Evolutionary conservation across 2,888 invertebrate genomes (phyloP), one percentile per base, ranked within the genome.

Genomic region (Pherbina coryleti): DNA sequence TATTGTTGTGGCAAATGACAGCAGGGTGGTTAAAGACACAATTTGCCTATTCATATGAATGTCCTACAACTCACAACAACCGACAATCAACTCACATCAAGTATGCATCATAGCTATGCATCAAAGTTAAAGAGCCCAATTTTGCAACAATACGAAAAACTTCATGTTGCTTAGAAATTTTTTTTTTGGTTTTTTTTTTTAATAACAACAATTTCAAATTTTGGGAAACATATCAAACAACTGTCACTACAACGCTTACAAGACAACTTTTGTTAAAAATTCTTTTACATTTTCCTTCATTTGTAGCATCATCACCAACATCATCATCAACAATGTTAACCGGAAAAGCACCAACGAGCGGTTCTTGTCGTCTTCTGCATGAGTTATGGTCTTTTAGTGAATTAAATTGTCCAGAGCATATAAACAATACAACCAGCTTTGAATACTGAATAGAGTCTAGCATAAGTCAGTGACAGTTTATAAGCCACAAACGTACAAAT

Each of bases 381-480:
- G 55, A 71, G 34, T 19, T 71, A 71, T 55, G n/a, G n/a, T 55
- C 53, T 22, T 71, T 53, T 34, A 71, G 71, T 71, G 34, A 71
- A 71, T 71, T 71, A 55, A 71, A 55, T 71, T 22, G 53, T 71
- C 55, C 53, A 71, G 14, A 71, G 55, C 11, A 55, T 31, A 31
- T 53, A 31, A 71, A 71, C 71, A 71, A 55, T 53, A 3, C 17
- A 19, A 31, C 71, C 14, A 31, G 31, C 71, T 17, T 71, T 53
- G 71, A 44, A 71, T 71, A 53, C 51, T 53, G 53, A 25, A 69
- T 49, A 34, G 64, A 34, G 64, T 64, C 64, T 34, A 34, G 64
- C 34, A 64, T 34, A 64, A 64, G 64, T 64, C 34, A 34, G 34
- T 64, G 64, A 64, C 64, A 34, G 28, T 28, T 64, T 28, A n/a